These are phyloP conservation scores for Callorhinus ursinus DNA, from an alignment of 2,113 vertebrate species.

Conservation along the genomic window DNA sequence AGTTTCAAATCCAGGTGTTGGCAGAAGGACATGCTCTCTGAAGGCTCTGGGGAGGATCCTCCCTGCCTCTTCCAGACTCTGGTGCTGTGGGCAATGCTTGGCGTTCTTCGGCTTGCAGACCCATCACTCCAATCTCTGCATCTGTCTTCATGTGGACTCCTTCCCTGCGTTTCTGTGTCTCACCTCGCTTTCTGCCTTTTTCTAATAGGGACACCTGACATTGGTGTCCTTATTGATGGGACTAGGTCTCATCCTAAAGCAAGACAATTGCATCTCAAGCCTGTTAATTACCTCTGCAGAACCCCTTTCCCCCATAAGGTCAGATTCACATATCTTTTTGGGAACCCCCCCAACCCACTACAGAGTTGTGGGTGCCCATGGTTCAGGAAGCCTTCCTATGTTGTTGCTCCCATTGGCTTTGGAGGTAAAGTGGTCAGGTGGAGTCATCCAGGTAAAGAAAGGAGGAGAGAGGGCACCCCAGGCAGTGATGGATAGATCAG, in stretches of 20 bases:
- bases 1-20: neutral
- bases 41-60: accelerated
- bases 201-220: neutral
- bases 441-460: no score
- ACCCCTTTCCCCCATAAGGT: no score
- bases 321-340: accelerated
- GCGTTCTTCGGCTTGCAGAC: accelerated
- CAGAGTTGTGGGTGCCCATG: accelerated
- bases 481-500: accelerated
- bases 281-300: neutral
- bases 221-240: neutral
- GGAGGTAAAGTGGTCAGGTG: neutral
- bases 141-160: accelerated
- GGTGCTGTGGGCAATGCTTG: accelerated
- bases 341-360: accelerated
- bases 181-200: neutral
- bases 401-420: neutral
- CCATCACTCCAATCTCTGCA: neutral
- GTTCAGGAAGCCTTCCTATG: neutral
- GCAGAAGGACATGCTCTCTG: accelerated
- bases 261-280: neutral
- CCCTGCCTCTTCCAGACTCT: neutral
- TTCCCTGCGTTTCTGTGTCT: no score
- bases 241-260: accelerated
- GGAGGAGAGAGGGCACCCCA: neutral